phyloP scores from a whole-genome alignment of 1,140 invertebrate genomes.

The Arctopsyche grandis region DNA sequence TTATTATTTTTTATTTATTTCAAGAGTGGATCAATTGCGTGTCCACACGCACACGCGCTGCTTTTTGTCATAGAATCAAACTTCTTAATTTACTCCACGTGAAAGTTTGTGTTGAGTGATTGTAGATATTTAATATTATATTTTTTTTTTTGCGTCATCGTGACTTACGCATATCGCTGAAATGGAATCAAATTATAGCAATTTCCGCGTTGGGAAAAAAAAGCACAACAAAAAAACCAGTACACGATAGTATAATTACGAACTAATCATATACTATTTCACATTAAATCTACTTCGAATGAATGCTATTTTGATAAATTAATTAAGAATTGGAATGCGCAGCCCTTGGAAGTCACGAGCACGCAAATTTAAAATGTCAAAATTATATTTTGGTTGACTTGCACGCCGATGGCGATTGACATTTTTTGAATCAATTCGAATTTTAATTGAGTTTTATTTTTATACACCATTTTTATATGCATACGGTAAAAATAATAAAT shows the following conservation, averaged over 20 bases:
- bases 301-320: constrained; percentile 12
- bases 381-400: background rate
- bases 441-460: background rate
- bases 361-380: background rate
- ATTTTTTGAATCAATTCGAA: background rate
- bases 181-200: constrained; percentile 17
- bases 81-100: constrained; percentile 29
- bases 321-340: background rate
- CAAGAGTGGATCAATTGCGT: constrained; percentile 15
- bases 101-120: background rate
- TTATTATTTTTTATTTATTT: background rate
- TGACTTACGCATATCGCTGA: constrained; percentile 4
- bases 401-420: no score
- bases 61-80: constrained; percentile 18
- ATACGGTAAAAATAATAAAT: no score
- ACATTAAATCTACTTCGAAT: background rate
- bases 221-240: background rate
- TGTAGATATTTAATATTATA: constrained; percentile 1
- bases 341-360: background rate
- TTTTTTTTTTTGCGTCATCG: background rate
- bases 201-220: constrained; percentile 1
- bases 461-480: no score
- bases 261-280: background rate
- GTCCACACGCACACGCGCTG: constrained; percentile 2
- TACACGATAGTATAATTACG: background rate